Percentiles rank a stretch among this genome's conserved stretches.
Evolutionary conservation across 2,888 invertebrate species (phyloP).

Genomic region (Rutpela maculata): DNA sequence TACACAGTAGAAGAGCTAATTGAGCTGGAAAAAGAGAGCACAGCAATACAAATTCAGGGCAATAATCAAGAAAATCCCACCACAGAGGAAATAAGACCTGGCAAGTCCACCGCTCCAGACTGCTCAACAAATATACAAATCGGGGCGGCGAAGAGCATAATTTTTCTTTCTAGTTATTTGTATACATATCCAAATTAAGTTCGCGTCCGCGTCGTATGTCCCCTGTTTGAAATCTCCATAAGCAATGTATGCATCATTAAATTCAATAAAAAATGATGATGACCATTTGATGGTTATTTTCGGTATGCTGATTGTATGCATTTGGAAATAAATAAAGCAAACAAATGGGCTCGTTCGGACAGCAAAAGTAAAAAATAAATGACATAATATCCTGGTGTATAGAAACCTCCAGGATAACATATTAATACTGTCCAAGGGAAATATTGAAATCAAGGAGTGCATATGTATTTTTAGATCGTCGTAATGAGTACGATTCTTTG

Average conservation of each 20-base stretch:
- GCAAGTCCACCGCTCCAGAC: no score
- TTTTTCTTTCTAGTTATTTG: no score
- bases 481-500: slow-evolving; percentile 71
- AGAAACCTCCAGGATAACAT: slow-evolving; percentile 68
- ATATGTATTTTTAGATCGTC: slow-evolving; percentile 71
- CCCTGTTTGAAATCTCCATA: slow-evolving; percentile 46
- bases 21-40: no score
- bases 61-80: no score
- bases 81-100: no score
- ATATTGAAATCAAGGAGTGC: slow-evolving; percentile 72
- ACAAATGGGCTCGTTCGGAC: slow-evolving; percentile 61
- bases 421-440: slow-evolving; percentile 72
- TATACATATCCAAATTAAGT: no score
- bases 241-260: slow-evolving; percentile 58
- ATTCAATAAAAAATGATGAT: slow-evolving; percentile 64
- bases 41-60: no score
- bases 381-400: slow-evolving; percentile 69
- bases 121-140: no score
- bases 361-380: slow-evolving; percentile 67
- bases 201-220: background rate
- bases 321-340: slow-evolving; percentile 60
- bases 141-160: no score
- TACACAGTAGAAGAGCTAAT: no score
- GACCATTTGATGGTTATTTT: slow-evolving; percentile 60
- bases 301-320: slow-evolving; percentile 59